Evolutionary conservation across 2,113 vertebrate species (phyloP), one percentile per base, ranked within the genome.

Genomic region (Ailurus styani): DNA sequence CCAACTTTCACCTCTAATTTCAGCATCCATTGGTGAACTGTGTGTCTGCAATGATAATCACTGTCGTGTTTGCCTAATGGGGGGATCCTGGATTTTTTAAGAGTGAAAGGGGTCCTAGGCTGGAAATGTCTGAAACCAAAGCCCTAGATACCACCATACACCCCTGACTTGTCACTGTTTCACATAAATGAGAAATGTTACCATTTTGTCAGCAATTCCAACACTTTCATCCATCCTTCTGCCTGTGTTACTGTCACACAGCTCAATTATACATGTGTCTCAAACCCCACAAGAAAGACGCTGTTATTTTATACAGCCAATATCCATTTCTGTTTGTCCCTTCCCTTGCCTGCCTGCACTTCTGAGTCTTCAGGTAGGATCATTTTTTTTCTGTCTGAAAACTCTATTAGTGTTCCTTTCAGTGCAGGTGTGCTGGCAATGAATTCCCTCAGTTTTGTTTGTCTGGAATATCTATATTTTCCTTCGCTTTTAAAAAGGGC

Each of bases 401-500:
- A 42, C 52, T 34, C 72, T 40, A 37, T 64, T 23, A 42, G 83
- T 50, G 27, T 52, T 90, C 64, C 77, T 52, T 60, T 81, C 47
- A 62, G 60, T 47, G 37, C 34, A 54, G 42, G 20, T 62, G 5
- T 77, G 47, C 21, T n/a, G 5, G 95, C 68, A 64, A 85, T 40
- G 57, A 73, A 57, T 34, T 73, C 57, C 64, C 62, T 81, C 47
- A 18, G 62, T 62, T 87, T 47, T 88, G 31, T 90, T 45, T 85
- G 37, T 73, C 42, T 73, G 72, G 37, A 72, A 86, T 70, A 64
- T 52, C 47, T 62, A 25, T 87, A 62, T 62, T 85, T 92, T 60
- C n/a, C 54, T 86, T 64, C 6, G n/a, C 37, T 92, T 91, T 89
- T 34, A 34, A 97, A 88, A 95, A 91, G 78, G 17, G 20, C 86